phyloP scores from a whole-genome alignment of 1,140 invertebrate genomes.

The Drosophila miranda region DNA sequence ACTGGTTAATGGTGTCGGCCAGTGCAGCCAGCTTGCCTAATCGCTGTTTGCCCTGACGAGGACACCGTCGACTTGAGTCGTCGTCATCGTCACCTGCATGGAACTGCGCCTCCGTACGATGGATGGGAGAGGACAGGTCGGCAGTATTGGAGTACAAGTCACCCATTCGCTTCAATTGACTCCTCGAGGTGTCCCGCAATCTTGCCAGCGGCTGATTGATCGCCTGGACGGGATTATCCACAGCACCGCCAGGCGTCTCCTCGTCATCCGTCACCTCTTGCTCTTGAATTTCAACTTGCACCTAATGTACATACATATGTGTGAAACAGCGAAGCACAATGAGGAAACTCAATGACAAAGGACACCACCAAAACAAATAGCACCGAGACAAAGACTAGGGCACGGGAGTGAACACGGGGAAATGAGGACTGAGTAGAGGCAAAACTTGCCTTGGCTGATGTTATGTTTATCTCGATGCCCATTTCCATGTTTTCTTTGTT shows the following conservation, averaged over 20 bases:
- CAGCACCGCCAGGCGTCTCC: constrained; percentile 18
- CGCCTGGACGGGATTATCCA: constrained; percentile 3
- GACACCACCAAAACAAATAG: constrained; percentile 15
- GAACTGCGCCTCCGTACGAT: constrained; percentile 88
- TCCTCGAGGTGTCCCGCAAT: constrained; percentile 71
- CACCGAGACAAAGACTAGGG: too few relatives aligned
- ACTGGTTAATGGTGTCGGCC: constrained; percentile 90
- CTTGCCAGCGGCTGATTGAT: constrained; percentile 64
- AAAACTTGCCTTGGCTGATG: constrained; percentile 79
- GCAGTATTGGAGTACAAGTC: constrained; percentile 86
- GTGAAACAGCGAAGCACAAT: constrained; percentile 7
- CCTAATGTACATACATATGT: constrained; percentile 43
- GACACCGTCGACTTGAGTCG: constrained; percentile 27
- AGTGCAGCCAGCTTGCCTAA: constrained; percentile 88
- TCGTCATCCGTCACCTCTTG: constrained; percentile 74
- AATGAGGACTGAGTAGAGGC: background rate
- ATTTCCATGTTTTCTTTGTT: constrained; percentile 82
- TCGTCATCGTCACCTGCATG: constrained; percentile 82
- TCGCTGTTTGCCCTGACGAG: constrained; percentile 82
- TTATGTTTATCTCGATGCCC: constrained; percentile 81
- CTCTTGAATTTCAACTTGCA: constrained; percentile 84
- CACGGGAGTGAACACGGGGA: background rate
- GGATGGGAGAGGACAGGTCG: constrained; percentile 90
- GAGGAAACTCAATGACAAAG: constrained; percentile 18
- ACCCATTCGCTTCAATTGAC: constrained; percentile 82